phyloP scores from a whole-genome alignment of 2,888 invertebrate species.

The Frankliniella fusca region DNA sequence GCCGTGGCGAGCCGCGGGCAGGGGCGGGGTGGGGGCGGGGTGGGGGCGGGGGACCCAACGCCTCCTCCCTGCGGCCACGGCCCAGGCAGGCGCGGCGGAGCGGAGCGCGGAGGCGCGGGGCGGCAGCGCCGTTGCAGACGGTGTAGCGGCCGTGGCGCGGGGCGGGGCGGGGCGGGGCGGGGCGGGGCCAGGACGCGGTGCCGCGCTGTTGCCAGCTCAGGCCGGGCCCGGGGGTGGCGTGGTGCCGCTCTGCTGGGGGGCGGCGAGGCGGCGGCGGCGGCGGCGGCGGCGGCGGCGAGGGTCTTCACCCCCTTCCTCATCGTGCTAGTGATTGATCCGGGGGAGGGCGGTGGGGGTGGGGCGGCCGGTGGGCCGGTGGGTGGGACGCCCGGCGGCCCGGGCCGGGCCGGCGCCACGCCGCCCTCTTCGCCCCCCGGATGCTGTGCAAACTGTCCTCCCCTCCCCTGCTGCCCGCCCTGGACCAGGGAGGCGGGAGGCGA shows the following conservation, averaged over 20 bases:
- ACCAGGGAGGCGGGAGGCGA: too few relatives aligned
- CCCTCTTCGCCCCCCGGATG: too few relatives aligned
- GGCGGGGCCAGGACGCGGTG: background rate
- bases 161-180: background rate
- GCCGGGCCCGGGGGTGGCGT: background rate
- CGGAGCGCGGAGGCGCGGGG: background rate
- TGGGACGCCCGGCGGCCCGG: background rate
- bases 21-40: background rate
- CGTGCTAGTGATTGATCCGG: slow-evolving; percentile 5
- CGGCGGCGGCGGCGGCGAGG: background rate
- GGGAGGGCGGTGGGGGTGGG: background rate
- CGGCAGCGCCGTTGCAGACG: background rate
- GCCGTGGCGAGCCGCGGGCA: background rate
- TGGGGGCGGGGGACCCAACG: background rate
- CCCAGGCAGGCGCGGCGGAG: background rate
- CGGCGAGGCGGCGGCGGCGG: background rate
- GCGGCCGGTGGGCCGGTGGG: background rate
- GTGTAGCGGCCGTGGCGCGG: background rate
- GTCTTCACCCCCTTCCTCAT: background rate
- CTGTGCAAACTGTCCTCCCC: too few relatives aligned
- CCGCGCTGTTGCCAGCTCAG: background rate
- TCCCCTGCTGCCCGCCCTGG: too few relatives aligned
- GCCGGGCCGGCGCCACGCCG: background rate
- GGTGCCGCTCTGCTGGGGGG: background rate
- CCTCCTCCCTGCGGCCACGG: background rate